A percentile compares a stretch with the other conserved stretches of the same genome.
Conservation (phyloP, 2,113 vertebrate species). For the Steatornis caripensis region DNA sequence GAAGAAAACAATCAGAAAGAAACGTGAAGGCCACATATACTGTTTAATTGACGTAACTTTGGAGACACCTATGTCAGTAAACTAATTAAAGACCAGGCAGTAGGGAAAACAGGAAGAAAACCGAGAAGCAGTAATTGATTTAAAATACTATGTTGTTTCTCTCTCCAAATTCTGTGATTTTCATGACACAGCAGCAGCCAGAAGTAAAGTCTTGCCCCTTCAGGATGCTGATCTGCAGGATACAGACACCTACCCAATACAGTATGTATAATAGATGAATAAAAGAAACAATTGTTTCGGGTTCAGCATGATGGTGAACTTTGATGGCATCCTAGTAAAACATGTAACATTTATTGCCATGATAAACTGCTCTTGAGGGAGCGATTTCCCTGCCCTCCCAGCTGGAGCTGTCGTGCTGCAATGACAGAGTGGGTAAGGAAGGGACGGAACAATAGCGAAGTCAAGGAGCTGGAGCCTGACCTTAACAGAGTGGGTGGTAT, state of each 20-base stretch:
- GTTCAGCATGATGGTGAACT: slow-evolving; percentile 66
- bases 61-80: not conserved
- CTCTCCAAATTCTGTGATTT: not conserved
- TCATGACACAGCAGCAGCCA: not conserved
- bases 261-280: not conserved
- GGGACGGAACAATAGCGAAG: slow-evolving; percentile 70
- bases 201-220: not conserved
- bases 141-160: not conserved
- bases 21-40: not conserved
- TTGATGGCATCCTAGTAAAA: slow-evolving; percentile 76
- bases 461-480: slow-evolving; percentile 55
- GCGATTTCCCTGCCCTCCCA: slow-evolving; percentile 67
- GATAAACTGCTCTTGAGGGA: slow-evolving; percentile 74
- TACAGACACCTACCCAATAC: not conserved
- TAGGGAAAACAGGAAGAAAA: slow-evolving; percentile 4
- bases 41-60: not conserved
- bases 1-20: not conserved
- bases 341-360: slow-evolving; percentile 71
- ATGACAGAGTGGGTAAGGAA: slow-evolving; percentile 65
- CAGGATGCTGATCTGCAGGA: not conserved
- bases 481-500: slow-evolving; percentile 73
- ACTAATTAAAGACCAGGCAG: slow-evolving; percentile 31
- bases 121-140: not conserved
- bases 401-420: slow-evolving; percentile 57
- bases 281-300: slow-evolving; percentile 68